A percentile compares a stretch with the other conserved stretches of the same genome.
Conservation (phyloP, 1,140 invertebrate genomes). For the Magallana gigas region DNA sequence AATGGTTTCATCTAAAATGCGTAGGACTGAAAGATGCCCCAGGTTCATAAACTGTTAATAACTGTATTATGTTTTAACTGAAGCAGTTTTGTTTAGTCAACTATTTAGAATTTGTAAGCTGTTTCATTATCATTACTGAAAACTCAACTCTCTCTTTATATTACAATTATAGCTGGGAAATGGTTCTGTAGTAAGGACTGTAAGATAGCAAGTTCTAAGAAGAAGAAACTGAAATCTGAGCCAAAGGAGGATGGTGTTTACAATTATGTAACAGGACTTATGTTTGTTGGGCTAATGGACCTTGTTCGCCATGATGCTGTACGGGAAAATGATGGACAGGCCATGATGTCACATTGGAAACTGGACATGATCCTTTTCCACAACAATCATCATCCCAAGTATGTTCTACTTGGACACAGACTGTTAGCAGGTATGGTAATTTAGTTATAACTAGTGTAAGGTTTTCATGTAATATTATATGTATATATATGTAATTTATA, state of each 20-base stretch:
- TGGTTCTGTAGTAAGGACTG: too few relatives aligned
- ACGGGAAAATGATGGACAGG: conserved; percentile 48
- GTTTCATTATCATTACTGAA: too few relatives aligned
- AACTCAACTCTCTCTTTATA: too few relatives aligned
- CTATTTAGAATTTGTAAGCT: too few relatives aligned
- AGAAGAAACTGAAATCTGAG: too few relatives aligned
- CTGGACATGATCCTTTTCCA: conserved; percentile 48
- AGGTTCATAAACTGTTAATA: too few relatives aligned
- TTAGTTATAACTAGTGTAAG: too few relatives aligned
- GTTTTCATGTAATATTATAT: background rate
- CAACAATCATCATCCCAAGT: conserved; percentile 42
- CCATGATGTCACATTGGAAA: conserved; percentile 47
- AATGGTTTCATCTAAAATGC: background rate
- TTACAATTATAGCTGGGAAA: too few relatives aligned
- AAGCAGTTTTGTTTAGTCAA: too few relatives aligned
- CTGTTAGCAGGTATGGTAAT: conserved; percentile 39
- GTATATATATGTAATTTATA: background rate
- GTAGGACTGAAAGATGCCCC: background rate
- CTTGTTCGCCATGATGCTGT: conserved; percentile 40
- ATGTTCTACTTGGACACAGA: conserved; percentile 40
- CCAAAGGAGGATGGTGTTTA: too few relatives aligned
- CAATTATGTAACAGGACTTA: conserved; percentile 18
- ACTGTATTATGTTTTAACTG: too few relatives aligned
- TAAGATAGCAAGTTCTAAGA: too few relatives aligned
- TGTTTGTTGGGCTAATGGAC: background rate